Evolutionary conservation across 2,888 invertebrate genomes (phyloP), one percentile per base, ranked within the genome.

Genomic region (Trissolcus brochymenae): DNA sequence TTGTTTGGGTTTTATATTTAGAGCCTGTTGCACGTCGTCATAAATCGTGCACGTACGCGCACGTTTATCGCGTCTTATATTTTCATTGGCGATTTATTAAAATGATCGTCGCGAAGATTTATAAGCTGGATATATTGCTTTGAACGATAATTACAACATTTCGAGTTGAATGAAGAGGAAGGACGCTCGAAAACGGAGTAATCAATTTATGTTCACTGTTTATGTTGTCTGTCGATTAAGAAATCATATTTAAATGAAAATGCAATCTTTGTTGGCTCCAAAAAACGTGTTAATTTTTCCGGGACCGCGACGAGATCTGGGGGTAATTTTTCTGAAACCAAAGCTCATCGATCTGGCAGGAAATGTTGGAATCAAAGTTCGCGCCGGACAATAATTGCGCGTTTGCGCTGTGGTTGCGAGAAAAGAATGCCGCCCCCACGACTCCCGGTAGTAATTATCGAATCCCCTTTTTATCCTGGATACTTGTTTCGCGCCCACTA

Each of bases 401-500:
- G 88, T 86, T 88, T 87, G 87, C 86, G 85, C 86, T 84, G 46
- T 35, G 82, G 83, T 87, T 87, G 86, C 87, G 84, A 84, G 85
- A 86, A 87, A 87, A 85, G 87, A 85, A 87, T 86, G 85, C 87
- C 86, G 87, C 86, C 85, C 85, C 87, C 85, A 83, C 82, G 88
- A 89, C 89, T 89, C 87, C 88, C 88, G 88, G 88, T 89, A 85
- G 87, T 88, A 88, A 88, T 89, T 89, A 89, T 88, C 85, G 87
- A 86, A 84, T 85, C 82, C 74, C 71, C 61, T 75, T 78, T 76
- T 67, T 70, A 59, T 66, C 68, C 77, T 16, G 40, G 60, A 51
- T 73, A 61, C 77, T 65, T 72, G 64, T 77, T 65, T 72, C 77
- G 59, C 71, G 60, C 76, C 70, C 67, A 77, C 81, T 70, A 76